Percentiles rank a stretch among this genome's conserved stretches.
Conservation (phyloP, 2,888 invertebrate species). For the Yponomeuta evonymella region DNA sequence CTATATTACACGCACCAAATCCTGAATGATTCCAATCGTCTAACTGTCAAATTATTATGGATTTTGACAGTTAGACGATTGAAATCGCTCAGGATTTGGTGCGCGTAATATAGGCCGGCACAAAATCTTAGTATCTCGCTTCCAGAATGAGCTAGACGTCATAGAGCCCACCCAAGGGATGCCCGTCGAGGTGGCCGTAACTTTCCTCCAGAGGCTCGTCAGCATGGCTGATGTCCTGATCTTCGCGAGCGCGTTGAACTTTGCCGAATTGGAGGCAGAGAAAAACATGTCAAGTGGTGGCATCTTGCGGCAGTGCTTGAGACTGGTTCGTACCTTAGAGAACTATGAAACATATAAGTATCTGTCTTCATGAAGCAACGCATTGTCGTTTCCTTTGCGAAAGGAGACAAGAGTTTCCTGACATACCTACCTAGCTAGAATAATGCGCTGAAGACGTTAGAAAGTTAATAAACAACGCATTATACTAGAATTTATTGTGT, state of each 20-base stretch:
- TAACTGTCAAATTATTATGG: too few species aligned
- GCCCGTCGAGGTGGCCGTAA: slow-evolving; percentile 98
- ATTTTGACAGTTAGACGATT: too few species aligned
- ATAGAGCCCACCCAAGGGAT: slow-evolving; percentile 99
- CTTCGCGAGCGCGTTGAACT: slow-evolving; percentile 98
- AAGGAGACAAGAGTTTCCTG: not conserved
- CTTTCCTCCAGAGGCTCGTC: slow-evolving; percentile 97
- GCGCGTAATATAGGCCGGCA: not conserved
- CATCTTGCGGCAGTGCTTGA: slow-evolving; percentile 95
- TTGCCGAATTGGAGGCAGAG: slow-evolving; percentile 98
- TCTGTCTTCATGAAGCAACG: too few species aligned
- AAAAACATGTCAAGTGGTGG: slow-evolving; percentile 99
- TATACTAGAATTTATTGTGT: not conserved
- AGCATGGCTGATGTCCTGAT: slow-evolving; percentile 99
- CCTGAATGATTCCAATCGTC: too few species aligned
- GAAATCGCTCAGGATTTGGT: too few species aligned
- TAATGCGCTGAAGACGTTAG: not conserved
- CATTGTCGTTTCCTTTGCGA: not conserved
- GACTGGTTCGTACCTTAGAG: slow-evolving; percentile 80
- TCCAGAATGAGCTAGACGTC: slow-evolving; percentile 97
- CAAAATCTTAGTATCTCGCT: not conserved
- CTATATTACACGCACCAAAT: too few species aligned
- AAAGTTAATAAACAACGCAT: not conserved
- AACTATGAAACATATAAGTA: too few species aligned
- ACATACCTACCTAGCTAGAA: not conserved